A percentile compares a stretch with the other conserved stretches of the same genome.
These are phyloP conservation scores for Eledone cirrhosa DNA, from an alignment of 2,888 invertebrate species.

Conservation along the genomic window DNA sequence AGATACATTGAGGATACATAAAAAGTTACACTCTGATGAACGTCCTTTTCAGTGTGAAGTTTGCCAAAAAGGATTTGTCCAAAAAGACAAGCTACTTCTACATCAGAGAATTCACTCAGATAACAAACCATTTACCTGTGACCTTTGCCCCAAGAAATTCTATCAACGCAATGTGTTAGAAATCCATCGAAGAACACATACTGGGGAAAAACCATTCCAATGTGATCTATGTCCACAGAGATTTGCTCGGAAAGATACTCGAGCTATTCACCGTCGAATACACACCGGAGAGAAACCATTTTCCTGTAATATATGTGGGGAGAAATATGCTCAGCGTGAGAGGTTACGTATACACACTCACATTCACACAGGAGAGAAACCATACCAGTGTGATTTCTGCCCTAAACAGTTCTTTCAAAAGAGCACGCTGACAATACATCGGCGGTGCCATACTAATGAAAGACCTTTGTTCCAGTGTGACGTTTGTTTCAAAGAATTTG, in stretches of 20 bases:
- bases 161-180: conserved; percentile 15
- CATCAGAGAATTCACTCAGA: conserved; percentile 11
- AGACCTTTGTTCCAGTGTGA: conserved; percentile 4
- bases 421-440: neutral
- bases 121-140: conserved; percentile 8
- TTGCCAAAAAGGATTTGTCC: conserved; percentile 18
- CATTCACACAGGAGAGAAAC: conserved; percentile 69
- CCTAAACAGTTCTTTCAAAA: conserved; percentile 68
- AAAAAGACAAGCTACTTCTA: neutral
- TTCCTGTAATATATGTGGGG: conserved; percentile 61
- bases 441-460: neutral
- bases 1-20: neutral
- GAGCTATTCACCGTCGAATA: conserved; percentile 53
- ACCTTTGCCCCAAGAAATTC: conserved; percentile 4
- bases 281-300: conserved; percentile 67
- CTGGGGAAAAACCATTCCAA: conserved; percentile 3
- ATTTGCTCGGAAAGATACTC: conserved; percentile 12
- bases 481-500: conserved; percentile 6
- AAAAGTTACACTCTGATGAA: conserved; percentile 5
- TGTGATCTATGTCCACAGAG: conserved; percentile 4
- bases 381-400: conserved; percentile 68
- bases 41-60: conserved; percentile 14
- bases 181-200: conserved; percentile 13
- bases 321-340: conserved; percentile 69
- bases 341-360: conserved; percentile 69